Conservation (phyloP, 2,888 invertebrate genomes). For the Agonum fuliginosum region DNA sequence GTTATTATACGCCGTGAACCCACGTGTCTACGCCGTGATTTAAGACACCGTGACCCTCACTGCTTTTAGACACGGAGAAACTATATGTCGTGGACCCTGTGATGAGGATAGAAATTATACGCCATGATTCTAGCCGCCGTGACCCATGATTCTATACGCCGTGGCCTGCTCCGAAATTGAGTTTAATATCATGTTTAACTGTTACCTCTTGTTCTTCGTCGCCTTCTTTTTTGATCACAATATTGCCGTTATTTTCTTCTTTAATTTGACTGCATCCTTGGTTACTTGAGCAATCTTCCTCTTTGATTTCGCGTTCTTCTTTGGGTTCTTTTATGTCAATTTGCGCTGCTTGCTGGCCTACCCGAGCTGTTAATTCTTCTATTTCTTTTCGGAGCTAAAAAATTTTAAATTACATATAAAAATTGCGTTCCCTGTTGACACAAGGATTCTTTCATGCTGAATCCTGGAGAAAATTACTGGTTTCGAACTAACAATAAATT, state of each 20-base stretch:
- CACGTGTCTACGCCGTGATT: no score
- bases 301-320: conserved; percentile 71
- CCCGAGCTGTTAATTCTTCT: conserved; percentile 78
- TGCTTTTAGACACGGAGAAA: no score
- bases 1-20: no score
- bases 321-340: conserved; percentile 77
- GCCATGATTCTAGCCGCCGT: no score
- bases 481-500: no score
- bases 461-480: no score
- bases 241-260: conserved; percentile 68
- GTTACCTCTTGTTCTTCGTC: conserved; percentile 71
- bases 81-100: no score
- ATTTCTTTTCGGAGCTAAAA: conserved; percentile 78
- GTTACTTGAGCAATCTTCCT: conserved; percentile 69
- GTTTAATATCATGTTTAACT: background rate
- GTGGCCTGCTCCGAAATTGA: background rate
- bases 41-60: no score
- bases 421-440: background rate
- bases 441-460: no score
- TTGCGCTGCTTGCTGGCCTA: conserved; percentile 75
- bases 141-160: no score
- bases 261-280: conserved; percentile 70
- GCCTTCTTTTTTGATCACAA: conserved; percentile 71
- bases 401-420: conserved; percentile 19
- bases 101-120: no score